Evolutionary conservation across 1,140 invertebrate genomes (phyloP), one percentile per base, ranked within the genome.

Genomic region (Hylaeus volcanicus): DNA sequence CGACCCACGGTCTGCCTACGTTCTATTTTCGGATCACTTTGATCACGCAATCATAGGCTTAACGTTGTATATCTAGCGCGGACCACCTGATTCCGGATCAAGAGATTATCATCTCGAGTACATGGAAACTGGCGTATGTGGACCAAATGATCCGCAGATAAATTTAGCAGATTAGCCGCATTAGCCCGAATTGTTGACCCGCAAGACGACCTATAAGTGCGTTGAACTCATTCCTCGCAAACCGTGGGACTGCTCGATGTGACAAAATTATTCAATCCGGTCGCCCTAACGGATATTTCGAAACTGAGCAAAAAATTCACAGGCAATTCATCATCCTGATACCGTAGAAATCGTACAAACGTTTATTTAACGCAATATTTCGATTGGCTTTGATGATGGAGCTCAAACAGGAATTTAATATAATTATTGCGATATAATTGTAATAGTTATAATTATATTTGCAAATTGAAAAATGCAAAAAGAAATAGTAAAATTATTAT

Each of bases 81-180:
- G 81, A 81, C 69, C 60, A 82, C 61, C 78, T 74, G 81, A 83
- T 84, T 80, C 70, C 76, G 80, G 76, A 81, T 70, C 71, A 65
- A 74, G 77, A 83, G 86, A 87, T 86, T 81, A 81, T 86, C 78
- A 55, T 86, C 74, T 71, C 51, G 61, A 15, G 37, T 58, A 51
- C 72, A 84, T 64, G 77, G 61, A 61, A 82, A 76, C 65, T 26
- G 6, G 61, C 66, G 37, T 68, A 72, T 69, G 69, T 77, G 84
- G 76, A 80, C 74, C 84, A 77, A 77, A 61, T 80, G 84, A 87
- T 86, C 74, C 77, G 37, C 53, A 74, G 71, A 87, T 87, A 87
- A 86, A 87, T 87, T 86, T 87, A 87, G 86, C 77, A 70, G 81
- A 86, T 86, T 80, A 86, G 69, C 61, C 56, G 70, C 74, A 84